Percentiles rank a stretch among this genome's conserved stretches.
Evolutionary conservation across 2,888 invertebrate genomes (phyloP).

Genomic region (Arctia plantaginis): DNA sequence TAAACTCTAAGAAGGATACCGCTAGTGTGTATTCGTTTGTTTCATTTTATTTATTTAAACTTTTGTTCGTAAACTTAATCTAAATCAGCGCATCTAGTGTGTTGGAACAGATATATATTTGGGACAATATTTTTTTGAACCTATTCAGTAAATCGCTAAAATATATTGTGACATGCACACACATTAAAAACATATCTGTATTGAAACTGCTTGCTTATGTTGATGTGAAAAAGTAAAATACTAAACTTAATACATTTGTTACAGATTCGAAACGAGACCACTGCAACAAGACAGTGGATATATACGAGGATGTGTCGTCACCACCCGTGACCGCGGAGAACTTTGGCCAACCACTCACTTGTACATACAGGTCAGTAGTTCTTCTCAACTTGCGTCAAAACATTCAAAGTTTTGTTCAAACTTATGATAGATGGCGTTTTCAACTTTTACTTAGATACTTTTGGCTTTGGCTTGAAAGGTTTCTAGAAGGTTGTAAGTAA

Average conservation of each 20-base stretch:
- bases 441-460: not conserved
- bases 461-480: not conserved
- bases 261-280: slow-evolving; percentile 92
- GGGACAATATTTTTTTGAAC: too few relatives aligned
- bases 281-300: slow-evolving; percentile 97
- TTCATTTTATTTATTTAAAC: too few relatives aligned
- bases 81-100: too few relatives aligned
- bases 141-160: too few relatives aligned
- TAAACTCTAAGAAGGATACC: too few relatives aligned
- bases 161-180: not conserved
- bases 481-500: not conserved
- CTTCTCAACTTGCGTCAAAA: slow-evolving; percentile 5
- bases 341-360: slow-evolving; percentile 94
- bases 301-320: slow-evolving; percentile 96
- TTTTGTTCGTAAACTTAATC: too few relatives aligned
- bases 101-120: too few relatives aligned
- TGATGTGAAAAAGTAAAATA: not conserved
- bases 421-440: not conserved
- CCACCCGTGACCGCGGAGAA: slow-evolving; percentile 94
- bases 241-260: slow-evolving; percentile 47
- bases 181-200: not conserved
- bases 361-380: slow-evolving; percentile 88
- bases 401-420: not conserved
- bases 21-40: too few relatives aligned
- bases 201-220: not conserved